Percentiles rank a stretch among this genome's conserved stretches.
phyloP scores from a whole-genome alignment of 2,113 vertebrate species.

The Gadus macrocephalus region DNA sequence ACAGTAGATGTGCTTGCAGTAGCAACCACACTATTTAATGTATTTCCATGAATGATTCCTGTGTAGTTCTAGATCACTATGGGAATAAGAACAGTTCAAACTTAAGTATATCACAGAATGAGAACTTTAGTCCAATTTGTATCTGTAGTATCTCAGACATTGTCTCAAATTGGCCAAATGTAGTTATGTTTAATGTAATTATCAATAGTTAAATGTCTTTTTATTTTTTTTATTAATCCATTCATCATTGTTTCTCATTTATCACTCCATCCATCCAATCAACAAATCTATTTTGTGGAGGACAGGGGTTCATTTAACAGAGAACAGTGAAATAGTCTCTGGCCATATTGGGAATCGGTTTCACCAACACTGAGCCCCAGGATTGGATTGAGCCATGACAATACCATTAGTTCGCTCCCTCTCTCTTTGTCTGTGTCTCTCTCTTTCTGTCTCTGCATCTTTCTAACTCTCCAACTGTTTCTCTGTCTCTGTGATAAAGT shows the following conservation, averaged over 20 bases:
- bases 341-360: constrained; percentile 31
- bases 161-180: too few species aligned
- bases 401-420: constrained; percentile 37
- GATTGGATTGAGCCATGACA: constrained; percentile 49
- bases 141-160: too few species aligned
- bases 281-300: not conserved
- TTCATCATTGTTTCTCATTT: not conserved
- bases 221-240: too few species aligned
- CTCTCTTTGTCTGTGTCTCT: constrained; percentile 21
- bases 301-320: constrained; percentile 16
- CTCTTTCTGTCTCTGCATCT: constrained; percentile 9
- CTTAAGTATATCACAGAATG: too few species aligned
- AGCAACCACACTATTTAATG: too few species aligned
- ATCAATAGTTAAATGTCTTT: too few species aligned
- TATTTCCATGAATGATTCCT: too few species aligned
- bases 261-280: not conserved
- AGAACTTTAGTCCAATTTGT: too few species aligned
- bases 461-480: constrained; percentile 4
- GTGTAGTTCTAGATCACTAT: too few species aligned
- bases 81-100: too few species aligned
- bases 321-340: constrained; percentile 6
- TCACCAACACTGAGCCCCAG: constrained; percentile 18
- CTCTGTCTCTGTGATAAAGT: constrained; percentile 21
- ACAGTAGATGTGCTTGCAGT: too few species aligned
- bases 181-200: too few species aligned